phyloP scores from a whole-genome alignment of 2,888 invertebrate genomes.

The Ernsta delagoae region DNA sequence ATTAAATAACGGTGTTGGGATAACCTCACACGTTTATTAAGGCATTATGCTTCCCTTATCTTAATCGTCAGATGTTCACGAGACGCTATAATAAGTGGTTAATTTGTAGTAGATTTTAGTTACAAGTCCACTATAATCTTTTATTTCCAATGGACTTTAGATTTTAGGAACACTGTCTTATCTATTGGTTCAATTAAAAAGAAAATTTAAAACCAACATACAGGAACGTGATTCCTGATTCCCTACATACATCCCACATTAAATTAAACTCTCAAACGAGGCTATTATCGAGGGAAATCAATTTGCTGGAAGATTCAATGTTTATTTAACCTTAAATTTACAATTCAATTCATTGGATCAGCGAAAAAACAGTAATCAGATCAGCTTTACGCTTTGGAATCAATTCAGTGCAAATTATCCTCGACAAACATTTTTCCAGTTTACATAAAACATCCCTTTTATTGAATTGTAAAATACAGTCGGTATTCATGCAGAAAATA shows the following conservation, averaged over 20 bases:
- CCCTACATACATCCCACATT: too few relatives aligned
- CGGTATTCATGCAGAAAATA: too few relatives aligned
- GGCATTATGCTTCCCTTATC: not conserved
- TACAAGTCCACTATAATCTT: too few relatives aligned
- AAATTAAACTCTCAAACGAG: not conserved
- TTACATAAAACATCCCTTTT: not conserved
- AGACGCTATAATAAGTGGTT: too few relatives aligned
- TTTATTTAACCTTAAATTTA: slow-evolving; percentile 14
- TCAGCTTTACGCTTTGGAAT: not conserved
- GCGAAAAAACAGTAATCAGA: slow-evolving; percentile 8
- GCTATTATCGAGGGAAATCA: not conserved
- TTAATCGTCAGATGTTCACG: not conserved
- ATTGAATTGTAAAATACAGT: not conserved
- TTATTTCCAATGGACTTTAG: too few relatives aligned
- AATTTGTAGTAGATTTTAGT: too few relatives aligned
- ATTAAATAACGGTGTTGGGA: not conserved
- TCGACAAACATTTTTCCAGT: not conserved
- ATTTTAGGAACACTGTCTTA: too few relatives aligned
- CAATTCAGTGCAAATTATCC: slow-evolving; percentile 1
- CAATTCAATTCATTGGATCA: not conserved
- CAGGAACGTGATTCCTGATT: too few relatives aligned
- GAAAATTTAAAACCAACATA: too few relatives aligned
- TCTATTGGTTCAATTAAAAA: too few relatives aligned
- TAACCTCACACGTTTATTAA: slow-evolving; percentile 2
- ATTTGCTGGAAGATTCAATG: slow-evolving; percentile 5